Base-by-base conservation (phyloP, 2,888 invertebrate species). In the Alentia gelatinosa region DNA sequence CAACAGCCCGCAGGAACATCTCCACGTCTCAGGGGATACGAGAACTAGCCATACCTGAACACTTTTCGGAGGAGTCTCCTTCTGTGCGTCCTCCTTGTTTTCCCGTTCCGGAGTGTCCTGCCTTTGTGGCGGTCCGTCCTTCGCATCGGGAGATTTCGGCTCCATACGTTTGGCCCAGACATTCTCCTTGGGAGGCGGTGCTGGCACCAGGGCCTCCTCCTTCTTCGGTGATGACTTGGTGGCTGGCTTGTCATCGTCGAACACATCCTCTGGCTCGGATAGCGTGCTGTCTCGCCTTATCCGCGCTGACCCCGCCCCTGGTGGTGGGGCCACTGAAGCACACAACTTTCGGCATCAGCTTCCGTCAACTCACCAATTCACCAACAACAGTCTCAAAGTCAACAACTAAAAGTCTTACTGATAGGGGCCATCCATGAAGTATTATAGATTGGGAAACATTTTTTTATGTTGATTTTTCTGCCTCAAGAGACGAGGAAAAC, bases 101-200 rank as follows among this genome's bases (percentile, higher is more conserved):
- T 68, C 68, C 30, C 33, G 23, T 26, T 12, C 68, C 23, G 56
- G 23, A 3, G 74, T 15, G 12, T 26, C n/a, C 30, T 26, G n/a
- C 3, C 37, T 35, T 26, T n/a, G 23, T n/a, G 63, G 63, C 4
- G 79, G 39, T 3, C 30, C 35, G 12, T 35, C 56, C 47, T 89
- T 47, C 23, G 90, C 15, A 40, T 83, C 84, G 4, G 74, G 74
- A 12, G 74, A 30, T 26, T 88, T 42, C 9, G 63, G 0, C 15
- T 50, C 56, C 90, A 94, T 94, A 56, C 95, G 92, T 91, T 93
- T 94, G 56, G 93, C 94, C 95, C 95, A 96, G 30, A 94, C 92
- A 91, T 95, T 95, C 84, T 94, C 95, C 92, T 94, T 94, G 7
- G 96, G 96, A 0, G 95, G 95, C 12, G 95, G 95, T 0, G 96